Evolutionary conservation across 2,888 invertebrate species (phyloP).

Genomic region (Stenotaenia linearis): DNA sequence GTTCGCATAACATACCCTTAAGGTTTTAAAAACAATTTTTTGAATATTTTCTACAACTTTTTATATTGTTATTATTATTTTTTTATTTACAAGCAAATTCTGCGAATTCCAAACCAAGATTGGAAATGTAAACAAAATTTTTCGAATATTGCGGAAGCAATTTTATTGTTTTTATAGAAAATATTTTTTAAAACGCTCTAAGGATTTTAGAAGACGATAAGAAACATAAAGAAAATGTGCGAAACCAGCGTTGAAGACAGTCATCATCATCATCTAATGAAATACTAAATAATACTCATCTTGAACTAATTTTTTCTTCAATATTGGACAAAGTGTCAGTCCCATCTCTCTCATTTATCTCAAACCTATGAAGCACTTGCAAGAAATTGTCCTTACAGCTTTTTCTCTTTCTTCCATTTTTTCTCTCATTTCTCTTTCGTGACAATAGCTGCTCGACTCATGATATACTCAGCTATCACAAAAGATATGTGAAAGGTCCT

Average conservation of each 20-base stretch:
- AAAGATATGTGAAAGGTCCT: not conserved
- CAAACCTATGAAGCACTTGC: not conserved
- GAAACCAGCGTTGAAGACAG: too few species aligned
- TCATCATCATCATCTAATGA: too few species aligned
- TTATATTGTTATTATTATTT: not conserved
- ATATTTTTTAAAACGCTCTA: not conserved
- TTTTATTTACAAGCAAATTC: not conserved
- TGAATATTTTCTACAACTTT: not conserved
- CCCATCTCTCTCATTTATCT: not conserved
- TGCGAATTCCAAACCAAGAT: not conserved
- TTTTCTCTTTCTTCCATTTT: not conserved
- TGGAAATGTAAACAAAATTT: not conserved
- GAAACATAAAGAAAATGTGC: too few species aligned
- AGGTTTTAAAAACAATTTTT: not conserved
- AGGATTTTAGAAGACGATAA: too few species aligned
- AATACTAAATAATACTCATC: too few species aligned
- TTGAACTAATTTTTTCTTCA: not conserved
- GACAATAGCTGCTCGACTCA: not conserved
- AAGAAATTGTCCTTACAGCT: not conserved
- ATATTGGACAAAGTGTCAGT: not conserved
- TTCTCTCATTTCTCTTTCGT: not conserved
- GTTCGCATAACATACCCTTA: not conserved
- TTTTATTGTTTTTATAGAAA: not conserved
- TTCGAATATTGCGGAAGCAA: not conserved
- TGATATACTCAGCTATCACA: not conserved